These are phyloP conservation scores for Lutraria rhynchaena DNA, from an alignment of 1,140 invertebrate species.

Conservation along the genomic window DNA sequence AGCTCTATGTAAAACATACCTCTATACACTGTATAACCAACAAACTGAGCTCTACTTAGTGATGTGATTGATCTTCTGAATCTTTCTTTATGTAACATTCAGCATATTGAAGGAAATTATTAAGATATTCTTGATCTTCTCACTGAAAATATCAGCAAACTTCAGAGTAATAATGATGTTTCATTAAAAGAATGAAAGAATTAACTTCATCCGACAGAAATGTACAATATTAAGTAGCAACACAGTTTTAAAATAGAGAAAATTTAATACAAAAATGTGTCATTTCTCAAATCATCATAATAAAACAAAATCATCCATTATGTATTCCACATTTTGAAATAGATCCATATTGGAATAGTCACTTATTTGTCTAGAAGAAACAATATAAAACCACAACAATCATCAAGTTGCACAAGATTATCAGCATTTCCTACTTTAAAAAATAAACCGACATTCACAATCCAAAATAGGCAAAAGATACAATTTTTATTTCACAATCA, in stretches of 20 bases:
- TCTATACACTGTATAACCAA: slow-evolving; percentile 74
- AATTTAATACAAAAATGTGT: not conserved
- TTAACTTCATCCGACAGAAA: too few species aligned
- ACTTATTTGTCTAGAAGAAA: too few species aligned
- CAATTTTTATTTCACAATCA: too few species aligned
- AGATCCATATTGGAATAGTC: too few species aligned
- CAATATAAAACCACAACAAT: too few species aligned
- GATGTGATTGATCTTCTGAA: not conserved
- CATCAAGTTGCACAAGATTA: too few species aligned
- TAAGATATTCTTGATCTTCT: slow-evolving; percentile 3
- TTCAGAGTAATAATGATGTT: not conserved
- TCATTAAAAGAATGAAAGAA: too few species aligned
- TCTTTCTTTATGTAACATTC: not conserved
- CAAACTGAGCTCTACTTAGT: slow-evolving; percentile 55
- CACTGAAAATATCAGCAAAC: slow-evolving; percentile 12
- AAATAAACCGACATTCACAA: too few species aligned
- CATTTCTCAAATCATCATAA: not conserved
- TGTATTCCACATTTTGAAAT: too few species aligned
- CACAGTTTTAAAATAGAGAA: not conserved
- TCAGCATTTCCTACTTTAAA: too few species aligned
- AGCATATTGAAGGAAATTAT: not conserved
- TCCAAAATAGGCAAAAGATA: too few species aligned
- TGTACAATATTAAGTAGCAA: not conserved
- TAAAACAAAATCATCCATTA: not conserved
- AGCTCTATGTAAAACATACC: too few species aligned